These are phyloP conservation scores for Seriola rivoliana DNA, from an alignment of 2,113 vertebrate genomes.

Conservation along the genomic window DNA sequence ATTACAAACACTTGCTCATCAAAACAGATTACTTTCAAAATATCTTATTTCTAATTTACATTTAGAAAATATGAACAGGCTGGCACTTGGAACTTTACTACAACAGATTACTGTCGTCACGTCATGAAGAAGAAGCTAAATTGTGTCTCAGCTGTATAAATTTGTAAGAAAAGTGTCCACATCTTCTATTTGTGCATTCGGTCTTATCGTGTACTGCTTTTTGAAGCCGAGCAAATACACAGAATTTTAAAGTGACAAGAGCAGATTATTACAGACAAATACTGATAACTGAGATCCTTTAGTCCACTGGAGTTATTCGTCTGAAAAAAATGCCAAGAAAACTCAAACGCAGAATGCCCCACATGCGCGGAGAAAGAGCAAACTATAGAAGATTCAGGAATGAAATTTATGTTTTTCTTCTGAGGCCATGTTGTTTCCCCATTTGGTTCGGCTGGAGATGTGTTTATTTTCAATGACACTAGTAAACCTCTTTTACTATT, in stretches of 20 bases:
- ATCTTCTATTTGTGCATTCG: background rate
- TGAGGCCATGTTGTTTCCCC: background rate
- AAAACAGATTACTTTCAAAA: background rate
- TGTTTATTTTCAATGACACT: conserved; percentile 18
- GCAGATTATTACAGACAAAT: background rate
- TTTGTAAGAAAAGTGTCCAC: background rate
- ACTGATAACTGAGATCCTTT: no score
- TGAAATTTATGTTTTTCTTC: background rate
- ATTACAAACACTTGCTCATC: background rate
- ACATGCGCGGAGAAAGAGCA: background rate
- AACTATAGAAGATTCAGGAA: background rate
- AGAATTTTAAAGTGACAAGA: background rate
- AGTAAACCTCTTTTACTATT: background rate
- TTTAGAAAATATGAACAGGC: background rate
- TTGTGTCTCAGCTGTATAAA: background rate
- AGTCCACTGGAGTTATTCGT: no score
- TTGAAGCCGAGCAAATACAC: background rate
- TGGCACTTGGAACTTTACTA: background rate
- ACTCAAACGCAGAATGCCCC: background rate
- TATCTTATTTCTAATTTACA: background rate
- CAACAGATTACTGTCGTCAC: background rate
- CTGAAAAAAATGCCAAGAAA: background rate
- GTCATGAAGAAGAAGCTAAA: background rate
- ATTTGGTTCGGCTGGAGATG: conserved; percentile 1
- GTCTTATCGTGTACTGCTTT: background rate